A percentile compares a stretch with the other conserved stretches of the same genome.
phyloP scores from a whole-genome alignment of 53 echinoderm and acorn worm species.

The Echinometra lucunter region DNA sequence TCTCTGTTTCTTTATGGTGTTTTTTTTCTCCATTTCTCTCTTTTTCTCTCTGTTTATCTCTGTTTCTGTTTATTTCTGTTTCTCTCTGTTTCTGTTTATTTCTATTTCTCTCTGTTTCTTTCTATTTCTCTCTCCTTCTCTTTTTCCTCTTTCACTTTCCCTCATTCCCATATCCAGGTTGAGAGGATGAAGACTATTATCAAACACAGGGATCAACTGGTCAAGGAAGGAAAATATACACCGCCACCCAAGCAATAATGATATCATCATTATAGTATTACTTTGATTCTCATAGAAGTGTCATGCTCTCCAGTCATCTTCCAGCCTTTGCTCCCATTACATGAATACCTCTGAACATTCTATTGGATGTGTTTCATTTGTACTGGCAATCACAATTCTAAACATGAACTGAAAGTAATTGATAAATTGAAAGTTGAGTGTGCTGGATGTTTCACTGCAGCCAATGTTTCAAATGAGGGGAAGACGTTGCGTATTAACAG shows the following conservation, averaged over 20 bases:
- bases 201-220: conserved; percentile 72
- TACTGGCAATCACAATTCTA: not conserved
- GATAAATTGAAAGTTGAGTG: not conserved
- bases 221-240: conserved; percentile 83
- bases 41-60: not conserved
- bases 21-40: not conserved
- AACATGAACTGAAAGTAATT: not conserved
- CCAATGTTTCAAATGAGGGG: not conserved
- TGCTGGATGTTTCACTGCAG: not conserved
- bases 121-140: too few relatives aligned
- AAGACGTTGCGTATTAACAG: not conserved
- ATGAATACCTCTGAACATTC: not conserved
- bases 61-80: not conserved
- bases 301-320: not conserved
- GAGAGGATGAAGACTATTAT: conserved; percentile 68
- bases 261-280: not conserved
- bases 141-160: too few relatives aligned
- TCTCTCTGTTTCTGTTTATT: not conserved
- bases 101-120: too few relatives aligned
- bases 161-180: conserved; percentile 57
- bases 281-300: not conserved
- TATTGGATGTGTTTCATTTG: not conserved
- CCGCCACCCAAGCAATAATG: conserved; percentile 72
- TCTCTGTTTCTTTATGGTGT: not conserved
- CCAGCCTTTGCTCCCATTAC: not conserved